phyloP scores from a whole-genome alignment of 2,113 vertebrate species.

The Chaetops frenatus region DNA sequence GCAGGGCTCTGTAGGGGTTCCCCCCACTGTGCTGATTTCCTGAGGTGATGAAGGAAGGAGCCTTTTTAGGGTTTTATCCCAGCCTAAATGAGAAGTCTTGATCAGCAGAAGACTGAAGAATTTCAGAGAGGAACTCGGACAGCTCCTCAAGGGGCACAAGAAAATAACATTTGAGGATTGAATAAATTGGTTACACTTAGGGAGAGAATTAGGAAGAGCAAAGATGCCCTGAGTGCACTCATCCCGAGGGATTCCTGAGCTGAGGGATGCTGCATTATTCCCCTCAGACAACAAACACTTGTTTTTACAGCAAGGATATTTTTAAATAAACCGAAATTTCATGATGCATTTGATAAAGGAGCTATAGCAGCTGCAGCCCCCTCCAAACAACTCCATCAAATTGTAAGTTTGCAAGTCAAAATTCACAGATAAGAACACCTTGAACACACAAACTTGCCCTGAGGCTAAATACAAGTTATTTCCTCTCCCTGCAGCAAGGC shows the following conservation, averaged over 20 bases:
- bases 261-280: background rate
- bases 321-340: background rate
- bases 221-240: background rate
- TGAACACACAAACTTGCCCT: background rate
- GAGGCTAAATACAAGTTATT: background rate
- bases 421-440: background rate
- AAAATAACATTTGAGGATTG: background rate
- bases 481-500: background rate
- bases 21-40: background rate
- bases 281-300: background rate
- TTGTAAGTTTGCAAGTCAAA: background rate
- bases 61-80: fast-evolving
- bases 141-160: background rate
- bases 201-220: background rate
- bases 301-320: background rate
- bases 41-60: background rate
- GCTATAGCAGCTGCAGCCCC: background rate
- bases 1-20: background rate
- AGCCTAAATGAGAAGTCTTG: background rate
- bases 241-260: background rate
- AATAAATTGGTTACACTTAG: background rate
- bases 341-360: background rate
- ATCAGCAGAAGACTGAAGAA: background rate
- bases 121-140: background rate
- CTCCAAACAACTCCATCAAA: background rate